phyloP scores from a whole-genome alignment of 2,888 invertebrate species.

The Rugalucina vietnamica region DNA sequence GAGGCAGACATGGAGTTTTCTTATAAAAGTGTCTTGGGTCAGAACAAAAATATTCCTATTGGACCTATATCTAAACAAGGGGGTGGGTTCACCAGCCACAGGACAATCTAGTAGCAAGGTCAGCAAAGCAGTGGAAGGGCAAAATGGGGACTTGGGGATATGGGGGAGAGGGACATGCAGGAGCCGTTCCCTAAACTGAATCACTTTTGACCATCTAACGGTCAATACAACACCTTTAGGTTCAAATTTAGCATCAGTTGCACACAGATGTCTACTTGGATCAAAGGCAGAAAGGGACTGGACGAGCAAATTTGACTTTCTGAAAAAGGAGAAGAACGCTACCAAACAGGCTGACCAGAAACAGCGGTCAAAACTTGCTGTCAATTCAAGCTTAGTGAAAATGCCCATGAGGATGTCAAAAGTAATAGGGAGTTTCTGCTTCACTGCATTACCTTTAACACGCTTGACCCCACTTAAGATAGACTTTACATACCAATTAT shows the following conservation, averaged over 20 bases:
- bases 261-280: background rate
- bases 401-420: background rate
- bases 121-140: no score
- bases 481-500: no score
- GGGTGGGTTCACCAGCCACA: no score
- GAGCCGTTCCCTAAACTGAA: no score
- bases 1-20: no score
- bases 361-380: background rate
- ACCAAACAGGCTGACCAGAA: conserved; percentile 27
- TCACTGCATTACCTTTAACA: background rate
- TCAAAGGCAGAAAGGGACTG: background rate
- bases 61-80: no score
- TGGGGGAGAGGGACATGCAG: no score
- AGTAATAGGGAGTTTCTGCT: conserved; percentile 21
- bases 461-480: conserved; percentile 8
- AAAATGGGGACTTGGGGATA: no score
- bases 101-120: no score
- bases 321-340: conserved; percentile 21
- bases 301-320: conserved; percentile 20
- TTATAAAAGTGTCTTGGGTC: no score
- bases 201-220: no score
- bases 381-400: background rate
- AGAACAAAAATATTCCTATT: no score
- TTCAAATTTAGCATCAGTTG: background rate
- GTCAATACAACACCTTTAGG: background rate